These are phyloP conservation scores for Tricholauxania praeusta DNA, from an alignment of 2,888 invertebrate genomes.

Conservation along the genomic window DNA sequence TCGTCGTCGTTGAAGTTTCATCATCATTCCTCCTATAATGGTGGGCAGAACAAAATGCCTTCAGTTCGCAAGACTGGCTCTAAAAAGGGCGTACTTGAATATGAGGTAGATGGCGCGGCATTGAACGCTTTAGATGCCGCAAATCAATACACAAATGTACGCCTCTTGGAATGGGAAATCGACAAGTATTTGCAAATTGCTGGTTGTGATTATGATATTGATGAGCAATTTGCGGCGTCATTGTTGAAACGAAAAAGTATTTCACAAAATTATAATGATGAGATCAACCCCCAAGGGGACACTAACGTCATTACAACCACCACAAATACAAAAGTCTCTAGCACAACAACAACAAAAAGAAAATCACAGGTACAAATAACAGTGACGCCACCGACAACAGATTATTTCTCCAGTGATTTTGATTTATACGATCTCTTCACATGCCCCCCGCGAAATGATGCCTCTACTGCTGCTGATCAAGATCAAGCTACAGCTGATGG, in stretches of 20 bases:
- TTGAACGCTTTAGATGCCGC: slow-evolving; percentile 56
- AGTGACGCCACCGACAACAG: slow-evolving; percentile 60
- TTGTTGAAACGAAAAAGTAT: neutral
- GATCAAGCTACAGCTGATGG: slow-evolving; percentile 34
- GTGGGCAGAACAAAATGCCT: slow-evolving; percentile 36
- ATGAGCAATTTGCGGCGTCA: slow-evolving; percentile 29
- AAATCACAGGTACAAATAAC: neutral
- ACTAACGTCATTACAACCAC: neutral
- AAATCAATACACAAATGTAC: slow-evolving; percentile 54
- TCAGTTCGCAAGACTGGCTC: slow-evolving; percentile 60
- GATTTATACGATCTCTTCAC: slow-evolving; percentile 61
- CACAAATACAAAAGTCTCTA: neutral
- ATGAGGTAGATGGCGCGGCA: slow-evolving; percentile 57
- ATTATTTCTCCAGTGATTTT: slow-evolving; percentile 63
- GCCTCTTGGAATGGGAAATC: slow-evolving; percentile 59
- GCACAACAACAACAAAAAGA: neutral
- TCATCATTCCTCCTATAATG: slow-evolving; percentile 37
- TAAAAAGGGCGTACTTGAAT: slow-evolving; percentile 62
- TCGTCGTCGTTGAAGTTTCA: slow-evolving; percentile 26
- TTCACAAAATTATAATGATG: slow-evolving; percentile 8
- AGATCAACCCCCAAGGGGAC: neutral
- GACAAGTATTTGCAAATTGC: slow-evolving; percentile 61
- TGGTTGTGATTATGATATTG: slow-evolving; percentile 52
- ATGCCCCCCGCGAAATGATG: slow-evolving; percentile 44
- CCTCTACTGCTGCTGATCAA: slow-evolving; percentile 49